Evolutionary conservation across 2,797 vertebrate genomes (phyloP).

Genomic region (Etheostoma perlongum): DNA sequence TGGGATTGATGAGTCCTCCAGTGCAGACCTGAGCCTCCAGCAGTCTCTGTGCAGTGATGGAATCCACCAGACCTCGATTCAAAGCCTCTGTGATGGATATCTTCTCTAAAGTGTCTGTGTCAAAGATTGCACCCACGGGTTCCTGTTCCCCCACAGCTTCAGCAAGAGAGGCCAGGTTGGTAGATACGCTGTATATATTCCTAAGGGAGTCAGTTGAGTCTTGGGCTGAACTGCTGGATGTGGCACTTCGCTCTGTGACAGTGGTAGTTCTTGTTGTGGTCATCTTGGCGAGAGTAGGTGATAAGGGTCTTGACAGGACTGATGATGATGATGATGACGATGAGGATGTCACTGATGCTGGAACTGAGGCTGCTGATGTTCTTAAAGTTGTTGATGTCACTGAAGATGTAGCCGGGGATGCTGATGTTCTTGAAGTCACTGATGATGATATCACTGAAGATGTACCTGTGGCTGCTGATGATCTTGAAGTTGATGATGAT

Average conservation of each 20-base stretch:
- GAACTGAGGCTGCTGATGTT: constrained; percentile 4
- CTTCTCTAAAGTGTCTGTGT: constrained; percentile 93
- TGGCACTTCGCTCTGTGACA: constrained; percentile 32
- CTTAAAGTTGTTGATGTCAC: constrained; percentile 6
- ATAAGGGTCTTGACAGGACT: constrained; percentile 44
- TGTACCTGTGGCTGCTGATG: constrained; percentile 11
- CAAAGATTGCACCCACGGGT: constrained; percentile 96
- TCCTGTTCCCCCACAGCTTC: constrained; percentile 86
- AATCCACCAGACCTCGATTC: constrained; percentile 91
- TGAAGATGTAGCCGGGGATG: constrained; percentile 23
- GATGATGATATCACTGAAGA: constrained; percentile 33
- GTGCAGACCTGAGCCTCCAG: constrained; percentile 97
- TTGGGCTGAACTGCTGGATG: constrained; percentile 47
- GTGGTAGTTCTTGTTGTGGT: constrained; percentile 71
- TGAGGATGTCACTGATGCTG: constrained; percentile 32
- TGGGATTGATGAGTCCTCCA: constrained; percentile 93
- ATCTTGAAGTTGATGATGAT: constrained; percentile 19
- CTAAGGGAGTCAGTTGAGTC: constrained; percentile 78
- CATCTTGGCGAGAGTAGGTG: constrained; percentile 61
- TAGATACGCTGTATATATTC: constrained; percentile 83
- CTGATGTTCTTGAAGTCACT: constrained; percentile 21
- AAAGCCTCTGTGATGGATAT: constrained; percentile 91
- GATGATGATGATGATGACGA: constrained; percentile 37
- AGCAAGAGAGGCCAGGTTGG: constrained; percentile 77
- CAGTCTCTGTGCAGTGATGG: constrained; percentile 93